phyloP scores from a whole-genome alignment of 2,888 invertebrate species.

The Thysanoteuthis rhombus region DNA sequence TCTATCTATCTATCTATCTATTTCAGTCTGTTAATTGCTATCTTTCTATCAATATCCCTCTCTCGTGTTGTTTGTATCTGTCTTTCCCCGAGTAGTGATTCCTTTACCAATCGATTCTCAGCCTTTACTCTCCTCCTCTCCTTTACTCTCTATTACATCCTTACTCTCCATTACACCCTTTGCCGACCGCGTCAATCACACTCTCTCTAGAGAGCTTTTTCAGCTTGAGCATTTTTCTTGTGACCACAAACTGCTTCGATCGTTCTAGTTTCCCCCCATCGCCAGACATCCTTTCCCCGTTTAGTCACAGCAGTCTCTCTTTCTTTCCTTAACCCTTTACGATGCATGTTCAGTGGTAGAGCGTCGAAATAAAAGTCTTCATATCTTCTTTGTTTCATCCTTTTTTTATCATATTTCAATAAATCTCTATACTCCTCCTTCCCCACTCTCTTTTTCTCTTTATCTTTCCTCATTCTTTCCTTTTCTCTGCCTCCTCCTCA shows the following conservation, averaged over 20 bases:
- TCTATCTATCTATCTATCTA: background rate
- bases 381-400: background rate
- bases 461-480: no score
- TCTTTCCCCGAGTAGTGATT: background rate
- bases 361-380: background rate
- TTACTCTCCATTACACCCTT: slow-evolving; percentile 12
- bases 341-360: no score
- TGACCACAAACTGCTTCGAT: background rate
- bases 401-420: background rate
- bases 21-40: background rate
- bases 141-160: background rate
- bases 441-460: no score
- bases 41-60: background rate
- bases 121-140: background rate
- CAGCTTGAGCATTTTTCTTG: background rate
- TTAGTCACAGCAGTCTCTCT: background rate
- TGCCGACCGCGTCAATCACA: background rate
- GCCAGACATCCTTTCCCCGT: background rate
- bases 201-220: background rate
- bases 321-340: no score
- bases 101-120: background rate
- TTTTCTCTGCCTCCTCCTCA: no score
- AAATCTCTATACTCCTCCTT: no score
- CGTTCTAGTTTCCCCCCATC: background rate
- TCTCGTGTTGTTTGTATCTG: background rate